Evolutionary conservation across 92 coral and sea anemone species (phyloP).

Genomic region (Bergia sp.): DNA sequence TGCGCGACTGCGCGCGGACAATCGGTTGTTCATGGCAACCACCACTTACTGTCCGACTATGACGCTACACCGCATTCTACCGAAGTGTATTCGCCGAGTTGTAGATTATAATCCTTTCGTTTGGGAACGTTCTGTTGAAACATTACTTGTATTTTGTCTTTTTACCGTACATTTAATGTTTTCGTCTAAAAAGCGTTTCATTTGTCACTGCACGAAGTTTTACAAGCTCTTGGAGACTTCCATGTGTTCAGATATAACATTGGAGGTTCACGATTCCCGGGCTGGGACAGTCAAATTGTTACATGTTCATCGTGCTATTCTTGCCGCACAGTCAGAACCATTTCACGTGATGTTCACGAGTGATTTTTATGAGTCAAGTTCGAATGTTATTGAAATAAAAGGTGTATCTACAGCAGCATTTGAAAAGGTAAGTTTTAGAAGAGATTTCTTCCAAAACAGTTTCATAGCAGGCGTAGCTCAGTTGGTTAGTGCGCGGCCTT

Average conservation of each 20-base stretch:
- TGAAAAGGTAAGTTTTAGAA: background rate
- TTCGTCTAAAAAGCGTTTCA: background rate
- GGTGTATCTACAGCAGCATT: background rate
- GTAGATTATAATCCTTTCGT: too few species aligned
- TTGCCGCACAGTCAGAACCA: background rate
- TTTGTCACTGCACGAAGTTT: slow-evolving; percentile 1
- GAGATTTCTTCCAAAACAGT: too few species aligned
- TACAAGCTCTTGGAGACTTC: background rate
- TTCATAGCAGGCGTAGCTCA: too few species aligned
- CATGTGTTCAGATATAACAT: background rate
- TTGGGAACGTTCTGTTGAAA: too few species aligned
- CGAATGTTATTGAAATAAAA: background rate
- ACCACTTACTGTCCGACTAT: too few species aligned
- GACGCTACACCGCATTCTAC: too few species aligned
- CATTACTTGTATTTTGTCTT: too few species aligned
- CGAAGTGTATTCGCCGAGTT: too few species aligned
- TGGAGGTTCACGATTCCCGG: background rate
- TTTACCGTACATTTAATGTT: too few species aligned
- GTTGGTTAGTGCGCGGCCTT: too few species aligned
- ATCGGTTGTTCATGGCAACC: too few species aligned
- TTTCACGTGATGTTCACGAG: slow-evolving; percentile 1
- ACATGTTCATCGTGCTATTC: background rate
- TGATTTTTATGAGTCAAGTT: background rate
- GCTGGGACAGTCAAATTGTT: background rate
- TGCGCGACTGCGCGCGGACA: too few species aligned